phyloP scores from a whole-genome alignment of 2,113 vertebrate genomes.

The Prionailurus viverrinus region DNA sequence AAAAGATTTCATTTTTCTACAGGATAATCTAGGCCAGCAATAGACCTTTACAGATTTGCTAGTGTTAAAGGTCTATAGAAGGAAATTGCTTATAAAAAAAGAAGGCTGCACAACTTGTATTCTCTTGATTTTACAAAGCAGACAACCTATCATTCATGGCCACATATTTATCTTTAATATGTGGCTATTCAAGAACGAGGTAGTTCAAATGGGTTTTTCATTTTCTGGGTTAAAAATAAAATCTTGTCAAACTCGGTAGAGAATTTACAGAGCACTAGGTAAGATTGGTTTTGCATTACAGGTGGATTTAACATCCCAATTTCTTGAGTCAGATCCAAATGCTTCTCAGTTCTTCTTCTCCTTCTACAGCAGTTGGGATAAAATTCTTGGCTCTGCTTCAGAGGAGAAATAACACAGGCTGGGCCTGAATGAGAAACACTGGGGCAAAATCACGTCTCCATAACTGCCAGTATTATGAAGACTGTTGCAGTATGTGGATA shows the following conservation, averaged over 20 bases:
- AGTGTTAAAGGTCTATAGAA: constrained; percentile 66
- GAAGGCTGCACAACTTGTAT: constrained; percentile 53
- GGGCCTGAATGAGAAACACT: not conserved
- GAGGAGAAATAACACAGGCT: not conserved
- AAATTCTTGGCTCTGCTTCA: constrained; percentile 35
- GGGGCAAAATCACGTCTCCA: not conserved
- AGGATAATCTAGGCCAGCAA: constrained; percentile 65
- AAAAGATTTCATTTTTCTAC: constrained; percentile 75
- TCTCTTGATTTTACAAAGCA: constrained; percentile 76
- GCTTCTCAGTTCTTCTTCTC: constrained; percentile 46
- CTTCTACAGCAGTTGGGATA: constrained; percentile 4
- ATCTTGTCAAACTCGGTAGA: constrained; percentile 54
- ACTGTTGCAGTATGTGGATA: not conserved
- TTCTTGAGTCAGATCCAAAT: constrained; percentile 56
- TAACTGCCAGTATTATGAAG: not conserved
- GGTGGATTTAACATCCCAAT: constrained; percentile 62
- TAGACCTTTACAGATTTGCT: constrained; percentile 66
- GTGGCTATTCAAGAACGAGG: constrained; percentile 41
- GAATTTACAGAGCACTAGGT: constrained; percentile 53
- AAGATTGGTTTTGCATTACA: constrained; percentile 63
- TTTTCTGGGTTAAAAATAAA: constrained; percentile 76
- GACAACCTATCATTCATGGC: constrained; percentile 62
- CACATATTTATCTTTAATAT: constrained; percentile 79
- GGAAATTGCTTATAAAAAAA: constrained; percentile 60
- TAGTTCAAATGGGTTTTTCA: constrained; percentile 67